Conservation (phyloP, 2,888 invertebrate genomes). For the Cecidostiba fungosa region DNA sequence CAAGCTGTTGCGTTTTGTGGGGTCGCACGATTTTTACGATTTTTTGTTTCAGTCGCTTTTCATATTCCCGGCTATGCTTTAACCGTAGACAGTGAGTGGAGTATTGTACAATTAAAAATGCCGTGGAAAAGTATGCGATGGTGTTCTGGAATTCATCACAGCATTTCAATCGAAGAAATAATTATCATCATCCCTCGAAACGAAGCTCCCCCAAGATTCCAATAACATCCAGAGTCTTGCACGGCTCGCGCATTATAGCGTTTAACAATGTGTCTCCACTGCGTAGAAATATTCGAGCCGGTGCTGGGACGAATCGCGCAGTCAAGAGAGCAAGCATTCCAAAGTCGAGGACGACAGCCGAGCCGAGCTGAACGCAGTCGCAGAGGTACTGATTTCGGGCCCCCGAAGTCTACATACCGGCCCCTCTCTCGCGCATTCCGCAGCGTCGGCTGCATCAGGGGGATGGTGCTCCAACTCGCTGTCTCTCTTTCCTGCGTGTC, state of each 20-base stretch:
- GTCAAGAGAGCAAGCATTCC: slow-evolving; percentile 20
- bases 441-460: slow-evolving; percentile 21
- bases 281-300: not conserved
- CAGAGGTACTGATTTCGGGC: slow-evolving; percentile 1
- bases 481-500: slow-evolving; percentile 25
- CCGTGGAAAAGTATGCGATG: too few relatives aligned
- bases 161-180: not conserved
- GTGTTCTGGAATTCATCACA: too few relatives aligned
- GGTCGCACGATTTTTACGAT: slow-evolving; percentile 60
- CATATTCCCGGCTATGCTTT: too few relatives aligned
- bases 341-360: not conserved
- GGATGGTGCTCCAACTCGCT: slow-evolving; percentile 23
- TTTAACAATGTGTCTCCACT: slow-evolving; percentile 42
- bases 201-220: slow-evolving; percentile 23
- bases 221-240: slow-evolving; percentile 54
- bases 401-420: slow-evolving; percentile 19
- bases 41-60: slow-evolving; percentile 45
- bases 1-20: slow-evolving; percentile 54
- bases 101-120: not conserved
- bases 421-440: slow-evolving; percentile 14
- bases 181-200: not conserved
- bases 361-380: not conserved
- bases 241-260: slow-evolving; percentile 60
- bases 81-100: too few relatives aligned
- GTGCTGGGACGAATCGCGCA: slow-evolving; percentile 51